Percentiles rank a stretch among this genome's conserved stretches.
phyloP scores from a whole-genome alignment of 1,140 invertebrate genomes.

The Ips typographus region DNA sequence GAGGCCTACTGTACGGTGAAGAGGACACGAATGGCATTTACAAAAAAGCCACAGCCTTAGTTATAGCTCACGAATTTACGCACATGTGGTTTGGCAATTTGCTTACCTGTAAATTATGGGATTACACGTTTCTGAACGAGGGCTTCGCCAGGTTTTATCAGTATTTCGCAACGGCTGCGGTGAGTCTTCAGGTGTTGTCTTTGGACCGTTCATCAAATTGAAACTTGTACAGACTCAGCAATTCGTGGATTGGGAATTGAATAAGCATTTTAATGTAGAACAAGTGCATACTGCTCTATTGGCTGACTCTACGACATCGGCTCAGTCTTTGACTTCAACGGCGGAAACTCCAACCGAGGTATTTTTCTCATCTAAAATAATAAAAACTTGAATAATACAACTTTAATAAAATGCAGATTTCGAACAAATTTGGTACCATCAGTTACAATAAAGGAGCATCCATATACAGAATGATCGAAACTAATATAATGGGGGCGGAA shows the following conservation, averaged over 20 bases:
- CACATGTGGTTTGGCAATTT: slow-evolving; percentile 92
- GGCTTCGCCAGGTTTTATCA: slow-evolving; percentile 69
- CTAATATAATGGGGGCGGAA: slow-evolving; percentile 62
- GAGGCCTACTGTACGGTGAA: slow-evolving; percentile 73
- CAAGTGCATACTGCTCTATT: slow-evolving; percentile 52
- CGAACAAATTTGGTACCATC: slow-evolving; percentile 60
- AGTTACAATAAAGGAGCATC: slow-evolving; percentile 66
- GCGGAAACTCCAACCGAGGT: slow-evolving; percentile 36
- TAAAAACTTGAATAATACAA: too few relatives aligned
- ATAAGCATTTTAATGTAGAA: slow-evolving; percentile 53
- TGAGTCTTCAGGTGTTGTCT: slow-evolving; percentile 1
- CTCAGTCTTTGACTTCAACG: slow-evolving; percentile 48
- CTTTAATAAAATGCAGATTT: slow-evolving; percentile 38
- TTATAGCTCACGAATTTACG: slow-evolving; percentile 87
- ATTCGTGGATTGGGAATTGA: slow-evolving; percentile 36
- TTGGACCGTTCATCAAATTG: not conserved
- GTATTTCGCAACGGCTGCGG: slow-evolving; percentile 24
- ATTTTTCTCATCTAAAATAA: not conserved
- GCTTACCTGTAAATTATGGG: slow-evolving; percentile 91
- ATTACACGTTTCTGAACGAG: slow-evolving; percentile 90
- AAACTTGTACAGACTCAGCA: slow-evolving; percentile 21
- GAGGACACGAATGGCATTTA: slow-evolving; percentile 68
- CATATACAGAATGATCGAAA: slow-evolving; percentile 73
- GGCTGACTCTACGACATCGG: slow-evolving; percentile 38
- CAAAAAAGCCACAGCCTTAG: slow-evolving; percentile 74